phyloP scores from a whole-genome alignment of 2,113 vertebrate species.

The Oxygymnocypris stewartii region DNA sequence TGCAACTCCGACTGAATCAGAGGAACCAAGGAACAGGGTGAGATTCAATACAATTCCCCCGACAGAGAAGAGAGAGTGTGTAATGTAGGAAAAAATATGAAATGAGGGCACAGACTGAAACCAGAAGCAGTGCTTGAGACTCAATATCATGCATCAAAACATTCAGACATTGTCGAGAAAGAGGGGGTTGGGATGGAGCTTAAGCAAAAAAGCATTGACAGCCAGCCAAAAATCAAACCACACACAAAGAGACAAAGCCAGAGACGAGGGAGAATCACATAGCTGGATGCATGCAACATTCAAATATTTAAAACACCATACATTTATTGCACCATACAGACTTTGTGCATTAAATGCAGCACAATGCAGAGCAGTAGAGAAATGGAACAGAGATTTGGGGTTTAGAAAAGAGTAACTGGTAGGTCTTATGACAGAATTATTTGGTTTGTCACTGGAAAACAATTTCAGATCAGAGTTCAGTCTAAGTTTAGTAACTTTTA shows the following conservation, averaged over 20 bases:
- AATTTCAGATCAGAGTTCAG: not conserved
- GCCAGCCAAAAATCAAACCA: conserved; percentile 34
- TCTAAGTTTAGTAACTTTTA: not conserved
- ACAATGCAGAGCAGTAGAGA: conserved; percentile 32
- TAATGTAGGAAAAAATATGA: not conserved
- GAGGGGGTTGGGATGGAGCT: not conserved
- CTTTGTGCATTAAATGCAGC: conserved; percentile 6
- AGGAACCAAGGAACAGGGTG: conserved; percentile 41
- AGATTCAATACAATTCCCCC: conserved; percentile 32
- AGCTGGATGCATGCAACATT: conserved; percentile 43
- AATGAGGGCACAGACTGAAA: not conserved
- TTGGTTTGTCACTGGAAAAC: not conserved
- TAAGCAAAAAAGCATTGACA: conserved; percentile 41
- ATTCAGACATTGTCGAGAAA: conserved; percentile 22
- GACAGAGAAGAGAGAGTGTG: conserved; percentile 31
- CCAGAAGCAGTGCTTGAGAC: conserved; percentile 3
- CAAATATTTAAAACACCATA: conserved; percentile 27
- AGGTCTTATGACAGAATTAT: not conserved
- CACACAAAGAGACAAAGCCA: conserved; percentile 35
- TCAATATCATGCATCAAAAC: conserved; percentile 40
- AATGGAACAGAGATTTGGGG: conserved; percentile 3
- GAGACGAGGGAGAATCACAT: not conserved
- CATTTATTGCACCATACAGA: conserved; percentile 18
- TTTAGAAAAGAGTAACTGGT: conserved; percentile 18
- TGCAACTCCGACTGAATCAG: conserved; percentile 81